A percentile compares a stretch with the other conserved stretches of the same genome.
Evolutionary conservation across 1,140 invertebrate genomes (phyloP).

Genomic region (Hyphantria cunea): DNA sequence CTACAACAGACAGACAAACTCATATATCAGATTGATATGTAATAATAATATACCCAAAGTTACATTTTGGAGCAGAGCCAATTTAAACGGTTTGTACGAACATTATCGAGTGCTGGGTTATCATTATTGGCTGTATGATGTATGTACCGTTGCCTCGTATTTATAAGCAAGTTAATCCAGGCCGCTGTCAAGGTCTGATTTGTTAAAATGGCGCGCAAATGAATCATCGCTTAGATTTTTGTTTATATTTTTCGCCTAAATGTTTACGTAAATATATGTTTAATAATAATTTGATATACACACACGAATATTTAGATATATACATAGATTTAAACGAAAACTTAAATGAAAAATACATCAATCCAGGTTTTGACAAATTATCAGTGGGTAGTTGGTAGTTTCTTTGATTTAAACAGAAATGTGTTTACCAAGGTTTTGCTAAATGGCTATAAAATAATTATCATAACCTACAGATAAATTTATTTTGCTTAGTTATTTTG

Average conservation of each 20-base stretch:
- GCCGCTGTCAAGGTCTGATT: slow-evolving; percentile 18
- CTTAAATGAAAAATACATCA: not conserved
- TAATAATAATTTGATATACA: not conserved
- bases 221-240: not conserved
- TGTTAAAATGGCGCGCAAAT: slow-evolving; percentile 13
- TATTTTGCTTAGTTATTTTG: too few species aligned
- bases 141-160: slow-evolving; percentile 18
- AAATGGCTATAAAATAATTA: too few species aligned
- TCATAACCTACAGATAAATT: too few species aligned
- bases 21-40: not conserved
- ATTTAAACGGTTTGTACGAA: slow-evolving; percentile 11
- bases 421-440: too few species aligned
- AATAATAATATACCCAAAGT: slow-evolving; percentile 1
- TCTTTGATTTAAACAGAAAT: too few species aligned
- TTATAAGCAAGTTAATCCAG: slow-evolving; percentile 16
- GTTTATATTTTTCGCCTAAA: not conserved
- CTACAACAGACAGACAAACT: not conserved
- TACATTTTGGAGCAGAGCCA: slow-evolving; percentile 13
- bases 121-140: slow-evolving; percentile 26
- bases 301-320: not conserved
- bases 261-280: not conserved
- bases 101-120: slow-evolving; percentile 26
- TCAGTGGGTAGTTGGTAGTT: too few species aligned
- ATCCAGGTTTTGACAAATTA: not conserved
- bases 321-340: not conserved